Conservation (phyloP, 1,140 invertebrate genomes). For the Drosophila melanogaster region DNA sequence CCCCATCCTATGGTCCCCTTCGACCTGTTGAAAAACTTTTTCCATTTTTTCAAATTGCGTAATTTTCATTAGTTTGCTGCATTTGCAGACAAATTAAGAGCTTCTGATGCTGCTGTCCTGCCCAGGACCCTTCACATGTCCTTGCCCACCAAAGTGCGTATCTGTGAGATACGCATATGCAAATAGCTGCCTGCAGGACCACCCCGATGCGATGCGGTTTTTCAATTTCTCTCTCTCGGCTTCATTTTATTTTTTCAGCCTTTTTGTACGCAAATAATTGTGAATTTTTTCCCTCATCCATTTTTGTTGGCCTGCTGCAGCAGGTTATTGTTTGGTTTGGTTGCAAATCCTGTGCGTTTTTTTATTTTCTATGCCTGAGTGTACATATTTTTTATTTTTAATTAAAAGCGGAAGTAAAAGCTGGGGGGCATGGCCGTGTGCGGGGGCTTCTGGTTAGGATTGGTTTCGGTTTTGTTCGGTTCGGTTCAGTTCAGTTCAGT, state of each 20-base stretch:
- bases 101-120: constrained; percentile 36
- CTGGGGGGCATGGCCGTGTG: constrained; percentile 23
- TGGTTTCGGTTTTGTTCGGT: constrained; percentile 12
- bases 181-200: constrained; percentile 50
- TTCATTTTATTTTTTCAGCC: constrained; percentile 48
- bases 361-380: constrained; percentile 28
- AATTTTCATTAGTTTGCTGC: constrained; percentile 81
- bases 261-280: constrained; percentile 80
- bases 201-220: constrained; percentile 53
- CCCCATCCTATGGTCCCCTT: not conserved
- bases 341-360: constrained; percentile 43
- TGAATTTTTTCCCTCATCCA: constrained; percentile 62
- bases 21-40: constrained; percentile 48
- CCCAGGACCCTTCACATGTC: constrained; percentile 6
- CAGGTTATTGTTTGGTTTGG: constrained; percentile 74
- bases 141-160: constrained; percentile 64
- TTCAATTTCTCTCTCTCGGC: constrained; percentile 63
- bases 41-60: constrained; percentile 75
- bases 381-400: constrained; percentile 77
- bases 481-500: not conserved
- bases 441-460: constrained; percentile 12
- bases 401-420: constrained; percentile 82
- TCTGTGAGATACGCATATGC: constrained; percentile 65
- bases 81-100: constrained; percentile 79
- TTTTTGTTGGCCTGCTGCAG: constrained; percentile 54